Evolutionary conservation across 2,113 vertebrate genomes (phyloP).

Genomic region (Centropristis striata): DNA sequence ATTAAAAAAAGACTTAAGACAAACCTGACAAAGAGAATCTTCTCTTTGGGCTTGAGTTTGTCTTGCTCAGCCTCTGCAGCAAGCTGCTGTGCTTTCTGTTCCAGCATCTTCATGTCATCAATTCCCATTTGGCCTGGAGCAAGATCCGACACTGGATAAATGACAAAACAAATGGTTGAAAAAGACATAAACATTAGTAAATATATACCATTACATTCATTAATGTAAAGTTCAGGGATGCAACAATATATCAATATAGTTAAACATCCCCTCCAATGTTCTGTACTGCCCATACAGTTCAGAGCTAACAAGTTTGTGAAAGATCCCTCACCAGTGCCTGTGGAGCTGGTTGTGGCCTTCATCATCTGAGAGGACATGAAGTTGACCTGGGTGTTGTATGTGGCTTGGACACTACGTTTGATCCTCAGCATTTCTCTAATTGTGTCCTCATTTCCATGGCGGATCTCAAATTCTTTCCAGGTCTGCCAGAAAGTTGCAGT

Average conservation of each 20-base stretch:
- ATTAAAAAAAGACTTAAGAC: slow-evolving; percentile 23
- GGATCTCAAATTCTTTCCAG: slow-evolving; percentile 96
- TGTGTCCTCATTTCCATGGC: slow-evolving; percentile 95
- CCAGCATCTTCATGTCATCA: slow-evolving; percentile 94
- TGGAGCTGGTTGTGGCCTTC: slow-evolving; percentile 89
- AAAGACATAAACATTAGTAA: not conserved
- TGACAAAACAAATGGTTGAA: not conserved
- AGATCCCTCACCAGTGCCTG: slow-evolving; percentile 85
- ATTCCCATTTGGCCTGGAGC: slow-evolving; percentile 90
- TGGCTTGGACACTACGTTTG: slow-evolving; percentile 95
- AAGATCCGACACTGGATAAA: slow-evolving; percentile 89
- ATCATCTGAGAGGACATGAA: slow-evolving; percentile 97
- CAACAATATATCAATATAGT: not conserved
- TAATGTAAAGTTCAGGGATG: not conserved
- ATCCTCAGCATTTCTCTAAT: slow-evolving; percentile 94
- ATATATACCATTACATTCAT: not conserved
- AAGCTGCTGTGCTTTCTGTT: slow-evolving; percentile 91
- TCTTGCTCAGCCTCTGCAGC: slow-evolving; percentile 91
- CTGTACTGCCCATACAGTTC: not conserved
- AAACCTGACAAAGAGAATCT: slow-evolving; percentile 94
- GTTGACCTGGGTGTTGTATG: slow-evolving; percentile 97
- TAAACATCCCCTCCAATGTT: not conserved
- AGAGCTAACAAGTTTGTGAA: not conserved
- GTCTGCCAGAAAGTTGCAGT: slow-evolving; percentile 93
- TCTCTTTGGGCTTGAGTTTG: slow-evolving; percentile 91